phyloP scores from a whole-genome alignment of 2,113 vertebrate species.

The Thryonomys swinderianus region DNA sequence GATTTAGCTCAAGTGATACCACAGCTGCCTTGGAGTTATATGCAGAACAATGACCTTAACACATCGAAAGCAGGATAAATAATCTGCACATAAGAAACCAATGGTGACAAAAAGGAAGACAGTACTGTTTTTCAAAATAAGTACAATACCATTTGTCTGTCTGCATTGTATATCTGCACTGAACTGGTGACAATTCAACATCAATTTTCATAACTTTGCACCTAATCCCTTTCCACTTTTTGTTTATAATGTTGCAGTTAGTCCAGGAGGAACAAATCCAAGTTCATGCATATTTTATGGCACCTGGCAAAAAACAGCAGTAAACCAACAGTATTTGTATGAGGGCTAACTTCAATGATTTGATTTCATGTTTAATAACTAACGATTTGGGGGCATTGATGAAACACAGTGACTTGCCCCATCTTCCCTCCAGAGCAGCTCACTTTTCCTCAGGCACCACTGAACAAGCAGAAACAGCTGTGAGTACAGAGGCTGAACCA shows the following conservation, averaged over 20 bases:
- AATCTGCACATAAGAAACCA: neutral
- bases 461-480: constrained; percentile 73
- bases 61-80: neutral
- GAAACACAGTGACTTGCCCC: constrained; percentile 44
- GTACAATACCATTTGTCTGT: neutral
- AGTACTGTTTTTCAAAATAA: neutral
- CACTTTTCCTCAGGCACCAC: constrained; percentile 47
- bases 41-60: constrained; percentile 32
- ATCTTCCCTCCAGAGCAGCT: constrained; percentile 45
- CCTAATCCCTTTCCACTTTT: neutral
- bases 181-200: constrained; percentile 9
- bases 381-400: constrained; percentile 21
- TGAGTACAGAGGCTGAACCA: neutral
- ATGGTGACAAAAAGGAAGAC: neutral
- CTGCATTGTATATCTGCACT: neutral
- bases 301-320: neutral
- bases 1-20: no score
- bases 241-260: neutral
- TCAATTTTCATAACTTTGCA: neutral
- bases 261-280: constrained; percentile 3
- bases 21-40: neutral
- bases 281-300: constrained; percentile 9
- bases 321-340: neutral
- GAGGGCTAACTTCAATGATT: constrained; percentile 26
- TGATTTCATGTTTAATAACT: constrained; percentile 32